These are phyloP conservation scores for Portunus trituberculatus DNA, from an alignment of 1,140 invertebrate species.

Conservation along the genomic window DNA sequence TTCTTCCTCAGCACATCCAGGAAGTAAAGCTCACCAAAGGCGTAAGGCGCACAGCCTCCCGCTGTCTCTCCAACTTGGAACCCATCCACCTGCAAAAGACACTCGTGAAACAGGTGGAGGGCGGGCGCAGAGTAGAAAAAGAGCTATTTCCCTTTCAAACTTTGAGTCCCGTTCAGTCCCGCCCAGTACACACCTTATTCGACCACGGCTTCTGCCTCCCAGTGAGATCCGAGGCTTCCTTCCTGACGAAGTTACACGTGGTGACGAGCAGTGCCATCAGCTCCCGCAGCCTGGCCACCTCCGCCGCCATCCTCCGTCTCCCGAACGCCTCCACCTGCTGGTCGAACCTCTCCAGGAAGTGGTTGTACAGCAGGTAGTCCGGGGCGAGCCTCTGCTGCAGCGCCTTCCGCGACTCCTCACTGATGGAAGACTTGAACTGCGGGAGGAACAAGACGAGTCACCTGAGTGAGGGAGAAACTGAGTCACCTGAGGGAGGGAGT, in stretches of 20 bases:
- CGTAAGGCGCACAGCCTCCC: too few relatives aligned
- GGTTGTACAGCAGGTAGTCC: slow-evolving; percentile 71
- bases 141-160: too few relatives aligned
- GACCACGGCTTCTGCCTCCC: slow-evolving; percentile 44
- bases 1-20: too few relatives aligned
- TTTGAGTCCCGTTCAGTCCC: too few relatives aligned
- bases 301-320: slow-evolving; percentile 63
- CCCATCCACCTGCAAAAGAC: too few relatives aligned
- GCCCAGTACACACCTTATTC: background rate
- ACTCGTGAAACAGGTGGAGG: too few relatives aligned
- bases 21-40: too few relatives aligned
- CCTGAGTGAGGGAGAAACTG: background rate
- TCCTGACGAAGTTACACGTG: slow-evolving; percentile 51
- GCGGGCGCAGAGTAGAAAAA: too few relatives aligned
- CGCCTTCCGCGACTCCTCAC: background rate
- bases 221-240: background rate
- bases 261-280: slow-evolving; percentile 13
- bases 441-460: background rate
- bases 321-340: slow-evolving; percentile 67
- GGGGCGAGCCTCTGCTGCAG: slow-evolving; percentile 57
- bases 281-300: slow-evolving; percentile 53
- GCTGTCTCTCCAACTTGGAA: too few relatives aligned
- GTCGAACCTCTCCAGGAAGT: slow-evolving; percentile 70
- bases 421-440: slow-evolving; percentile 42
- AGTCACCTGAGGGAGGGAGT: background rate